Evolutionary conservation across 2,113 vertebrate species (phyloP).

Genomic region (Anhinga rufa): DNA sequence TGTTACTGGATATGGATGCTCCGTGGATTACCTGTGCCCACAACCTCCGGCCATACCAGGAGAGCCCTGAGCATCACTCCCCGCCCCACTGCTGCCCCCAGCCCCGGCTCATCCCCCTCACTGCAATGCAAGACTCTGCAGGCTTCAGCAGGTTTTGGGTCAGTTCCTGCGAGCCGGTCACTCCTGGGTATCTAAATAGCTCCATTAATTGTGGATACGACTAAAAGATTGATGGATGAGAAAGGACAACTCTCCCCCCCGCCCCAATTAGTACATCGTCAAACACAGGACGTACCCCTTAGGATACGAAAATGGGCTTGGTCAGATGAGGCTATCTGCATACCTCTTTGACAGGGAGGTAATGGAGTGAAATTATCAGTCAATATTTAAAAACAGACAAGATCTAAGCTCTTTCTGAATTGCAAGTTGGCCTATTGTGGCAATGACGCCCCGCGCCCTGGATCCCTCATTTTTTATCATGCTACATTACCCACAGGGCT

Average conservation of each 20-base stretch:
- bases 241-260: neutral
- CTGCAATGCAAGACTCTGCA: neutral
- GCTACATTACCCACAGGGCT: conserved; percentile 55
- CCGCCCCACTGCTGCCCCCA: neutral
- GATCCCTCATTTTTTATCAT: conserved; percentile 50
- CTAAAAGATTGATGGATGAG: conserved; percentile 30
- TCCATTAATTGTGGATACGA: neutral
- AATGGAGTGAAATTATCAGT: conserved; percentile 60
- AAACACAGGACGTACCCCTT: neutral
- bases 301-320: neutral
- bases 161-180: neutral
- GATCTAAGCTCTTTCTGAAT: conserved; percentile 46
- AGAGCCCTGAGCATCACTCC: neutral
- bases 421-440: conserved; percentile 13
- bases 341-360: conserved; percentile 11
- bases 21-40: accelerated
- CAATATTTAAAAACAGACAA: conserved; percentile 66
- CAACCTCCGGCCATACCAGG: neutral
- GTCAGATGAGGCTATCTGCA: neutral
- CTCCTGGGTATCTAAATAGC: neutral
- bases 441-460: neutral
- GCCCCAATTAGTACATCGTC: conserved; percentile 24
- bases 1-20: neutral
- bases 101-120: accelerated
- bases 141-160: neutral